Percentiles rank a stretch among this genome's conserved stretches.
Conservation (phyloP, 37 sponge, comb jelly and placozoan species). For the Mnemiopsis leidyi region DNA sequence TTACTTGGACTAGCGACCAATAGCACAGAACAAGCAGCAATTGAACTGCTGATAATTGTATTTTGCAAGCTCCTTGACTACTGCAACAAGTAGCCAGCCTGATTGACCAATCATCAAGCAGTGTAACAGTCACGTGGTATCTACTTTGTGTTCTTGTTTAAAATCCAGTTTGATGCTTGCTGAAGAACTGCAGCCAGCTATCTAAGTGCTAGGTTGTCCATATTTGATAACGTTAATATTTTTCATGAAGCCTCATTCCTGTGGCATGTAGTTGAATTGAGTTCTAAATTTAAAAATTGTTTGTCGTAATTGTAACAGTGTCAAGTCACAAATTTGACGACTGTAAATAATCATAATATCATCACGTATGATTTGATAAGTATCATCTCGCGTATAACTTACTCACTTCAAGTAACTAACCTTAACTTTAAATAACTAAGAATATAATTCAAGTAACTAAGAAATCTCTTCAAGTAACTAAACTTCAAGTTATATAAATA, state of each 20-base stretch:
- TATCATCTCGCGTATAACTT: neutral
- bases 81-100: neutral
- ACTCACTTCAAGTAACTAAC: neutral
- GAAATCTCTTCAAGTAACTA: too few species aligned
- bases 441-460: too few species aligned
- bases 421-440: too few species aligned
- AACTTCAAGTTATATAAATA: too few species aligned
- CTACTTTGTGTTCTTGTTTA: neutral
- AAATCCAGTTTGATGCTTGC: neutral
- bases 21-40: neutral
- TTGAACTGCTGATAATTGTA: neutral
- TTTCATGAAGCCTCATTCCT: neutral
- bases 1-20: neutral
- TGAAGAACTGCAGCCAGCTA: neutral
- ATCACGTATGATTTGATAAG: neutral
- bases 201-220: neutral
- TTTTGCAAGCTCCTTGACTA: conserved; percentile 62
- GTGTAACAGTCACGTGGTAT: neutral
- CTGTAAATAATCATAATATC: neutral
- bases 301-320: neutral
- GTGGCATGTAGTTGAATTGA: too few species aligned
- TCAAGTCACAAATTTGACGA: neutral
- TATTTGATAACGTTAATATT: neutral
- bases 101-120: neutral
- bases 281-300: too few species aligned